Percentiles rank a stretch among this genome's conserved stretches.
Evolutionary conservation across 2,797 vertebrate species (phyloP).

Genomic region (Alectoris magna): DNA sequence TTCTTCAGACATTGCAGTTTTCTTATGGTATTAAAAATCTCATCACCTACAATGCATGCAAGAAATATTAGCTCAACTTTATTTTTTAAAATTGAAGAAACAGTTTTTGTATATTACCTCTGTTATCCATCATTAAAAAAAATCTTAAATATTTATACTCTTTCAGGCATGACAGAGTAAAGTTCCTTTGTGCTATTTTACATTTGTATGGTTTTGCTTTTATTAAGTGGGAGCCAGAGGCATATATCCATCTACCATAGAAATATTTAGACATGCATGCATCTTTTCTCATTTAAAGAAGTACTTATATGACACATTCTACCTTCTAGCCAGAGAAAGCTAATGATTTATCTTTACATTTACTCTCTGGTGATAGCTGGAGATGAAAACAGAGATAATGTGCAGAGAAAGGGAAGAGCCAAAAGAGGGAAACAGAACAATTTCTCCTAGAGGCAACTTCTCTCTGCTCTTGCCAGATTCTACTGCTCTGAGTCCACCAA

Average conservation of each 20-base stretch:
- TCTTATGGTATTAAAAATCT: background rate
- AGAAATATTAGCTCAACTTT: background rate
- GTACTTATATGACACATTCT: background rate
- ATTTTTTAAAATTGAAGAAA: background rate
- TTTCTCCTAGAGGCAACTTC: background rate
- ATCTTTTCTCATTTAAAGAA: background rate
- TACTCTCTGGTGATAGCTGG: background rate
- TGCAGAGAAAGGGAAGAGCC: background rate
- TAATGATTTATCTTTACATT: background rate
- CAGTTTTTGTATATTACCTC: background rate
- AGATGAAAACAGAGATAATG: background rate
- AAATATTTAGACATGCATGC: background rate
- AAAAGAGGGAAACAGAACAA: background rate
- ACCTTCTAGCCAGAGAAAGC: background rate
- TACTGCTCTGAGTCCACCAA: background rate
- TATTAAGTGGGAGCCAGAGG: background rate
- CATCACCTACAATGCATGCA: background rate
- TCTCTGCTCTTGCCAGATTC: background rate
- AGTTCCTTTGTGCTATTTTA: background rate
- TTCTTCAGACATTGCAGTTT: background rate
- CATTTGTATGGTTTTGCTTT: background rate
- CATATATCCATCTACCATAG: fast-evolving
- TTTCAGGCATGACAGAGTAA: background rate
- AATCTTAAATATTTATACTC: background rate
- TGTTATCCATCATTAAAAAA: background rate